Percentiles rank a stretch among this genome's conserved stretches.
phyloP scores from a whole-genome alignment of 2,888 invertebrate genomes.

The Pseudeuparius sepicola region DNA sequence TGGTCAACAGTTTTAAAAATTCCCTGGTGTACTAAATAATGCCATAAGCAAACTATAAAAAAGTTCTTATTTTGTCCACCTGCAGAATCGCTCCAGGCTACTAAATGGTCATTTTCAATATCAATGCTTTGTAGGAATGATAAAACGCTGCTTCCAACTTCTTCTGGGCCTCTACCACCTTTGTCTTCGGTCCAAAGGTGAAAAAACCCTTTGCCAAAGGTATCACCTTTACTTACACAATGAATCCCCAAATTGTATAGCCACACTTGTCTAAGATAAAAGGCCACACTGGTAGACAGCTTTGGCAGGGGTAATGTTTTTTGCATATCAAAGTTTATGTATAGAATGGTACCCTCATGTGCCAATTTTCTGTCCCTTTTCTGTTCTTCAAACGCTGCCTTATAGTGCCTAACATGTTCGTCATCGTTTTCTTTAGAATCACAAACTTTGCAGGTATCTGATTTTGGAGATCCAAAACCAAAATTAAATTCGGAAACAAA shows the following conservation, averaged over 20 bases:
- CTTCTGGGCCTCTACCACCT: conserved; percentile 15
- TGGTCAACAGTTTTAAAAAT: conserved; percentile 27
- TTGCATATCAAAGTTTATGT: no score
- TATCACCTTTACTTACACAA: conserved; percentile 12
- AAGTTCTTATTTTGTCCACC: conserved; percentile 27
- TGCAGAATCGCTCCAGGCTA: conserved; percentile 27
- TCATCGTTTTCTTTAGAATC: conserved; percentile 11
- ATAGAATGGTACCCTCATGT: no score
- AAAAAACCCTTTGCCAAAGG: conserved; percentile 13
- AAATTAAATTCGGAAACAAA: no score
- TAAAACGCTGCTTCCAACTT: conserved; percentile 14
- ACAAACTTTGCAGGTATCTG: conserved; percentile 15
- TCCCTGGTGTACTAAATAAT: conserved; percentile 23
- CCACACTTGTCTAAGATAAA: conserved; percentile 16
- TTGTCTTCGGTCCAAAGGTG: conserved; percentile 16
- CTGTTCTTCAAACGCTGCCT: conserved; percentile 13
- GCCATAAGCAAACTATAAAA: conserved; percentile 23
- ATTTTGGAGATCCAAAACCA: conserved; percentile 12
- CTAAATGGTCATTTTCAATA: conserved; percentile 7
- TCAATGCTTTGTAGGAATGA: conserved; percentile 11
- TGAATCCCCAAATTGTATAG: conserved; percentile 14
- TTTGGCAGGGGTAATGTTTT: conserved; percentile 15
- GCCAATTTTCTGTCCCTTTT: no score
- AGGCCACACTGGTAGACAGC: conserved; percentile 16
- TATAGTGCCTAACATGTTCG: conserved; percentile 12